phyloP scores from a whole-genome alignment of 2,113 vertebrate species.

The Diadophis punctatus region DNA sequence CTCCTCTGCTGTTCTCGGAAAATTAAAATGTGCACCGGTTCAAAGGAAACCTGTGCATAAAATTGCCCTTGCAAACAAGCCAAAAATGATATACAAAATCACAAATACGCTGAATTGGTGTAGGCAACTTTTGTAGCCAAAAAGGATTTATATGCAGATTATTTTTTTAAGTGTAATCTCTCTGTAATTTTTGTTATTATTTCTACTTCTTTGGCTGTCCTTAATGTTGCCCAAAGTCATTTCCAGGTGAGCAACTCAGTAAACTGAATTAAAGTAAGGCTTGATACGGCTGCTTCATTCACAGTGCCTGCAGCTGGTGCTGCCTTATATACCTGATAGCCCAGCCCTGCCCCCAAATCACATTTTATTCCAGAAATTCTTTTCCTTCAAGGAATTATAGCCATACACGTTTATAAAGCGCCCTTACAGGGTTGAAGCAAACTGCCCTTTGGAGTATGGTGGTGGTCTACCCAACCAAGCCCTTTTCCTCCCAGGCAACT shows the following conservation, averaged over 20 bases:
- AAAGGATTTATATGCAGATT: background rate
- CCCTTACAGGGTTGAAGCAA: background rate
- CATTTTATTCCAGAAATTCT: background rate
- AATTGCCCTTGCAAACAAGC: background rate
- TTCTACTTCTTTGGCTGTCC: background rate
- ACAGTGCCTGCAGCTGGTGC: background rate
- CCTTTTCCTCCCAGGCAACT: background rate
- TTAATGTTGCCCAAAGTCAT: background rate
- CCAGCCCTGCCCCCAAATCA: background rate
- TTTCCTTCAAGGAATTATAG: background rate
- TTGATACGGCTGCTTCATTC: background rate
- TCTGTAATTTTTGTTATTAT: background rate
- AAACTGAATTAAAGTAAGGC: background rate
- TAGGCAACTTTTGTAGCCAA: background rate
- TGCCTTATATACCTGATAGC: background rate
- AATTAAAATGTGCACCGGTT: no score
- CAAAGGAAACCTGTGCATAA: background rate
- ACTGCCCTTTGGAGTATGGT: background rate
- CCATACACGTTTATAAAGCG: background rate
- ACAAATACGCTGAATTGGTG: background rate
- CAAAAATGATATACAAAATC: background rate
- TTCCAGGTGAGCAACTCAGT: background rate
- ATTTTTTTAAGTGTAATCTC: background rate
- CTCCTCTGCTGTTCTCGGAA: background rate
- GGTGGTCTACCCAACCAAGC: background rate